These are phyloP conservation scores for Spodoptera litura DNA, from an alignment of 1,140 invertebrate species.

Conservation along the genomic window DNA sequence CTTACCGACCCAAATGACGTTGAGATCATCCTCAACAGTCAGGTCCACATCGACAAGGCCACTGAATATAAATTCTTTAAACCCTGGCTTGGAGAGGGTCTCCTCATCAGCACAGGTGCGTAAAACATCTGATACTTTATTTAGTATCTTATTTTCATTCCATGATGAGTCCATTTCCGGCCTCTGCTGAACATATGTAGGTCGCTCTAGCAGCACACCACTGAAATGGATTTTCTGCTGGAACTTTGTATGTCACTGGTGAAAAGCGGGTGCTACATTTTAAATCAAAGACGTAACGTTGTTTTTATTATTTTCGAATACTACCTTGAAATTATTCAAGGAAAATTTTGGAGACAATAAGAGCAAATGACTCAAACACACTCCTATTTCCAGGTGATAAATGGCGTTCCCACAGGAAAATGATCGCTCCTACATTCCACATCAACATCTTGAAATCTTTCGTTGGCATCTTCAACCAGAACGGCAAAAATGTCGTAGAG, in stretches of 20 bases:
- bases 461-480: slow-evolving; percentile 94
- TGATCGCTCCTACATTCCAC: slow-evolving; percentile 97
- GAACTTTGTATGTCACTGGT: no score
- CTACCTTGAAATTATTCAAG: no score
- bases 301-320: no score
- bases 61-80: slow-evolving; percentile 93
- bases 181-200: no score
- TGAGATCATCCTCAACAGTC: slow-evolving; percentile 90
- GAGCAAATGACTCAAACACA: no score
- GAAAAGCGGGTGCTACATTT: no score
- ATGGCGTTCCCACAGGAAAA: slow-evolving; percentile 94
- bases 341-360: no score
- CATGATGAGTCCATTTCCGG: no score
- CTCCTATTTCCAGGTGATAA: slow-evolving; percentile 88
- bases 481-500: slow-evolving; percentile 90
- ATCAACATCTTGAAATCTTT: slow-evolving; percentile 96
- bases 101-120: slow-evolving; percentile 91
- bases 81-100: slow-evolving; percentile 95
- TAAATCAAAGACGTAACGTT: no score
- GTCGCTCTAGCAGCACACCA: no score
- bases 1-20: slow-evolving; percentile 89
- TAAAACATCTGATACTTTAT: background rate
- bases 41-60: slow-evolving; percentile 94
- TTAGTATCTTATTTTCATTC: no score
- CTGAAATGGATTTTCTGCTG: no score